Percentiles rank a stretch among this genome's conserved stretches.
Evolutionary conservation across 2,113 vertebrate species (phyloP).

Genomic region (Propithecus coquereli): DNA sequence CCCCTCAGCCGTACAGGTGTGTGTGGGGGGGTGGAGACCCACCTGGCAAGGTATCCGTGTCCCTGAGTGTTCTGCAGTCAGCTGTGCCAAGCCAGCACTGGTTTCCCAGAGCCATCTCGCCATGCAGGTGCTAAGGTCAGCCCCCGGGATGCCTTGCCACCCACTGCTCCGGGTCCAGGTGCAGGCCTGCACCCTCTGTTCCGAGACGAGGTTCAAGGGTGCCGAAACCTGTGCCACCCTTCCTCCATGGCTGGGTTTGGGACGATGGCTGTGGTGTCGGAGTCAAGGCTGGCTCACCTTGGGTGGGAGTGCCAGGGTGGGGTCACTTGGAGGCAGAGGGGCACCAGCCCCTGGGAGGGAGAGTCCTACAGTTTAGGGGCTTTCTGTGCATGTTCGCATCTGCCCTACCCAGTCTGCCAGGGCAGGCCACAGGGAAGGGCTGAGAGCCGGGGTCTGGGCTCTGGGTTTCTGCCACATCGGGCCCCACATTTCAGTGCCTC

Average conservation of each 20-base stretch:
- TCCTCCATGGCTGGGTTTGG: neutral
- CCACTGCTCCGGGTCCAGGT: constrained; percentile 14
- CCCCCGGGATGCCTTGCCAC: neutral
- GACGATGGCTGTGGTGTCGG: neutral
- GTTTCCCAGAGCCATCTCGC: neutral
- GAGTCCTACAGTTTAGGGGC: neutral
- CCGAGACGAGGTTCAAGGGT: neutral
- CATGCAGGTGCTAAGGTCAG: neutral
- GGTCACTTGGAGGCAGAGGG: neutral
- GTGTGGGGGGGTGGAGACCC: too few relatives aligned
- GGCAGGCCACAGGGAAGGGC: neutral
- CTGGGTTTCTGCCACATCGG: neutral
- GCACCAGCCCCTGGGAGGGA: neutral
- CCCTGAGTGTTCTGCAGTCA: neutral
- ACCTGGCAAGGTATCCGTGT: neutral
- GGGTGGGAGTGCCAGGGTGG: neutral
- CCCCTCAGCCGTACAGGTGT: neutral
- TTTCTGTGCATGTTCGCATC: neutral
- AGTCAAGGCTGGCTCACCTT: neutral
- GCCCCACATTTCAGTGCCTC: neutral
- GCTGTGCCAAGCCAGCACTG: neutral
- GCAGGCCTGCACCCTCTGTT: neutral
- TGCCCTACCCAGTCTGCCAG: too few relatives aligned
- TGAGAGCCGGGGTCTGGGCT: neutral
- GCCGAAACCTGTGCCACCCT: neutral